Conservation (phyloP, 2,113 vertebrate species). For the Nothobranchius kuhntae region DNA sequence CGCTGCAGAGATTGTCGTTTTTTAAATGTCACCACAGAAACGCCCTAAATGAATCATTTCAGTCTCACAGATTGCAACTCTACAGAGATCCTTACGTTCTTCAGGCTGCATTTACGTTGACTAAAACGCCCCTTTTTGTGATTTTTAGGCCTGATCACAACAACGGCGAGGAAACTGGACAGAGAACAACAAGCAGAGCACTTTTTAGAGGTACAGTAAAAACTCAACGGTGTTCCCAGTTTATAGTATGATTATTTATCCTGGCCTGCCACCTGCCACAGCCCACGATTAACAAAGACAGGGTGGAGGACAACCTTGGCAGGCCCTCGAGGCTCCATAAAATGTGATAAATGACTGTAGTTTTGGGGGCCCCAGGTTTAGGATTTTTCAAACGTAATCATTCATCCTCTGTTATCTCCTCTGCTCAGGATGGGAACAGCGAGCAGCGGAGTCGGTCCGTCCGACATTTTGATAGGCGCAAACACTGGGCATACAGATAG, state of each 20-base stretch:
- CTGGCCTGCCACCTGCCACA: conserved; percentile 55
- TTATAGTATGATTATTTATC: conserved; percentile 65
- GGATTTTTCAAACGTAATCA: conserved; percentile 72
- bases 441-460: conserved; percentile 52
- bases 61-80: neutral
- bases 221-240: conserved; percentile 22
- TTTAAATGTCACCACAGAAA: neutral
- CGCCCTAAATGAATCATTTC: neutral
- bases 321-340: conserved; percentile 65
- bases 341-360: conserved; percentile 68
- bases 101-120: neutral
- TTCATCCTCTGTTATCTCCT: conserved; percentile 76
- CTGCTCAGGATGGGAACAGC: conserved; percentile 60
- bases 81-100: neutral
- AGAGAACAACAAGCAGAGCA: conserved; percentile 96
- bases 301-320: conserved; percentile 62
- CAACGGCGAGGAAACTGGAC: conserved; percentile 95
- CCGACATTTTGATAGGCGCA: conserved; percentile 66
- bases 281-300: conserved; percentile 58
- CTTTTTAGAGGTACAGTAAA: conserved; percentile 91
- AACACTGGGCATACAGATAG: conserved; percentile 70
- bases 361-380: conserved; percentile 58
- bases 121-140: conserved; percentile 15
- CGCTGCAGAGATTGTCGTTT: neutral
- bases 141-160: conserved; percentile 91